Percentiles rank a stretch among this genome's conserved stretches.
phyloP scores from a whole-genome alignment of 2,888 invertebrate species.

The Synanthedon andrenaeformis region DNA sequence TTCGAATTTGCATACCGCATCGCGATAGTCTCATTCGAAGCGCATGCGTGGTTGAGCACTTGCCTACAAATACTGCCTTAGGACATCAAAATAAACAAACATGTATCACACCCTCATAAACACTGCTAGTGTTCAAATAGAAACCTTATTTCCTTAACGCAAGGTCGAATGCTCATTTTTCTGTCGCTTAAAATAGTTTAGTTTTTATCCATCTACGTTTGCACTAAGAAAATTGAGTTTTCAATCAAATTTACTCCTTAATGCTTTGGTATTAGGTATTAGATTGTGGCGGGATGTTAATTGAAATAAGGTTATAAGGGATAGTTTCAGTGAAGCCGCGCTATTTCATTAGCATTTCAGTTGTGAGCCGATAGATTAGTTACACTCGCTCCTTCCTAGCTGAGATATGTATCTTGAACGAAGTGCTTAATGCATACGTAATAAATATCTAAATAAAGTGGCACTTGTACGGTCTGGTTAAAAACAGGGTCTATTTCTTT shows the following conservation, averaged over 20 bases:
- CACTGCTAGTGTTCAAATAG: no score
- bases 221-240: no score
- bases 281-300: neutral
- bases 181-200: no score
- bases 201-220: no score
- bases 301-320: neutral
- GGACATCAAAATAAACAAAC: conserved; percentile 6
- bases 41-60: conserved; percentile 21
- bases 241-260: no score
- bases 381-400: neutral
- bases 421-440: neutral
- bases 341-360: conserved; percentile 12
- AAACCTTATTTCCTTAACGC: no score
- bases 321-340: neutral
- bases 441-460: no score
- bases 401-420: neutral
- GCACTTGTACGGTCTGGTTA: no score
- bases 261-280: no score
- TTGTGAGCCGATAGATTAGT: conserved; percentile 12
- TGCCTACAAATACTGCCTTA: conserved; percentile 33
- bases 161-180: no score
- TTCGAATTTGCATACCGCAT: conserved; percentile 35
- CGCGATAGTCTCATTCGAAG: conserved; percentile 31
- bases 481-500: no score
- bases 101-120: neutral